A percentile compares a stretch with the other conserved stretches of the same genome.
Conservation (phyloP, 2,797 vertebrate species). For the Parauchenoglanis ngamensis region DNA sequence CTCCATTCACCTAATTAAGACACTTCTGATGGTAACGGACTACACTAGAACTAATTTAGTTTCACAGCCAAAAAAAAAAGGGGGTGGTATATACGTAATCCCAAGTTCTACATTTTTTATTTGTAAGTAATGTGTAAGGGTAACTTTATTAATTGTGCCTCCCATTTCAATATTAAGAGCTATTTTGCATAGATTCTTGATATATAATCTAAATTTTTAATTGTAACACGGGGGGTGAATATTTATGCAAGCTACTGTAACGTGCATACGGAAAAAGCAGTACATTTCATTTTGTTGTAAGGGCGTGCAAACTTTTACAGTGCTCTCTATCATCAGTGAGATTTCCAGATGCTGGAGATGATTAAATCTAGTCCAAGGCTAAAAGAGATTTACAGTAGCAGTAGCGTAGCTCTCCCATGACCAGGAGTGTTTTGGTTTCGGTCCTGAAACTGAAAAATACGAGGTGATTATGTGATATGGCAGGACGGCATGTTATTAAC, state of each 20-base stretch:
- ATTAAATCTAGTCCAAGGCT: conserved; percentile 13
- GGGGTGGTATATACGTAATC: background rate
- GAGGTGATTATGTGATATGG: conserved; percentile 40
- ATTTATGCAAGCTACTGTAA: background rate
- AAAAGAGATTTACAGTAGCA: conserved; percentile 21
- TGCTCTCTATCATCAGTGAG: background rate
- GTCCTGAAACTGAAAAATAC: conserved; percentile 1
- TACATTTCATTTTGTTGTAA: background rate
- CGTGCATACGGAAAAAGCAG: background rate
- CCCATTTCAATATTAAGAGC: background rate
- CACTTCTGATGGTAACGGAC: background rate
- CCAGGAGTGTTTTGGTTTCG: conserved; percentile 17
- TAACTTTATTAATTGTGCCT: background rate
- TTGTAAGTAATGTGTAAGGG: background rate
- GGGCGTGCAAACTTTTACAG: background rate
- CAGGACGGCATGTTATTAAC: conserved; percentile 22
- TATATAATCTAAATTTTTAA: background rate
- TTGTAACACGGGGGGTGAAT: background rate
- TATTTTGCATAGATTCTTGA: background rate
- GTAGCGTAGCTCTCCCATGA: conserved; percentile 16
- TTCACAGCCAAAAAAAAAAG: background rate
- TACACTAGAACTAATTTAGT: background rate
- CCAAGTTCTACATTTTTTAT: background rate
- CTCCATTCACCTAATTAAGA: background rate
- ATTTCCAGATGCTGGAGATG: conserved; percentile 4